Conservation (phyloP, 2,113 vertebrate species). For the Ictalurus punctatus region DNA sequence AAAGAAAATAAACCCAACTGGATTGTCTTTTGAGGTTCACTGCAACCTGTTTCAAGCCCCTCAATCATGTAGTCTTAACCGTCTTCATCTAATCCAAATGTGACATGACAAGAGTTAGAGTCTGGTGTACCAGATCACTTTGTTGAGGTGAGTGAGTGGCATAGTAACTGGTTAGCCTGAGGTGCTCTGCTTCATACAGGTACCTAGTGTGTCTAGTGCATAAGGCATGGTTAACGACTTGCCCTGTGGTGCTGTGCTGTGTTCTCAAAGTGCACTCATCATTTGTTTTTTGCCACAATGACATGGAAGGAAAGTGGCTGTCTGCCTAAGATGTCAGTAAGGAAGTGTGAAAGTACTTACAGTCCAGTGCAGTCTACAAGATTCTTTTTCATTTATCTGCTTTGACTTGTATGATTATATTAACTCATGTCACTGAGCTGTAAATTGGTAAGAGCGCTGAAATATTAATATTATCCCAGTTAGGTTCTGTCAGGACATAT, state of each 20-base stretch:
- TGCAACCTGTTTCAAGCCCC: conserved; percentile 35
- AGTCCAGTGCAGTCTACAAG: conserved; percentile 33
- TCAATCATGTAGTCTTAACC: conserved; percentile 54
- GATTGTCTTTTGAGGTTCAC: conserved; percentile 17
- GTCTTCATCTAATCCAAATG: conserved; percentile 60
- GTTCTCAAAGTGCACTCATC: conserved; percentile 71
- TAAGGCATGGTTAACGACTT: conserved; percentile 70
- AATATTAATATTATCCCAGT: conserved; percentile 15
- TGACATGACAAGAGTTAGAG: conserved; percentile 64
- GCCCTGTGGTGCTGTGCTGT: conserved; percentile 71
- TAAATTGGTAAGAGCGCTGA: conserved; percentile 19
- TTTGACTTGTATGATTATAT: conserved; percentile 31
- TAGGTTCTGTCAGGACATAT: conserved; percentile 15
- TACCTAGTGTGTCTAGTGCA: conserved; percentile 58
- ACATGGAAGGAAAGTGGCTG: conserved; percentile 56
- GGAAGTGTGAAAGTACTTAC: conserved; percentile 42
- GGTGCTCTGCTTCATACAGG: conserved; percentile 74
- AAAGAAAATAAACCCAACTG: conserved; percentile 16
- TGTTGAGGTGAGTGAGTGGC: conserved; percentile 71
- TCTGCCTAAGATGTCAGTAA: conserved; percentile 60
- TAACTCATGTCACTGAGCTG: conserved; percentile 24
- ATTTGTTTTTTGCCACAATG: conserved; percentile 65
- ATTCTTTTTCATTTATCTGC: conserved; percentile 27
- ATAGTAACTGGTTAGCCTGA: conserved; percentile 76
- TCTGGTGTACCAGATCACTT: conserved; percentile 65